Evolutionary conservation across 2,797 vertebrate genomes (phyloP).

Genomic region (Anolis apletophallus): DNA sequence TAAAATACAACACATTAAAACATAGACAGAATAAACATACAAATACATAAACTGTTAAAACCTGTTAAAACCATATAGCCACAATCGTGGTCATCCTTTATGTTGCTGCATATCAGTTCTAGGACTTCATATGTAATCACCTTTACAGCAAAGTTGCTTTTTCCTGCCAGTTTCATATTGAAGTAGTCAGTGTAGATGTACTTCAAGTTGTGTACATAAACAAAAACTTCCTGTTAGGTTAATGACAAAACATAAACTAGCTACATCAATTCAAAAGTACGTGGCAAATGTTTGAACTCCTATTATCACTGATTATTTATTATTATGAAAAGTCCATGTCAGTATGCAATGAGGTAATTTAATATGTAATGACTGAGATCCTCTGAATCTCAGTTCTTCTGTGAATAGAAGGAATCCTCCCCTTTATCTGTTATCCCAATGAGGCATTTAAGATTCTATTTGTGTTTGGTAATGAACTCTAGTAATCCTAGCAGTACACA

Average conservation of each 20-base stretch:
- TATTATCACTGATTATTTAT: background rate
- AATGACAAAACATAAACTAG: background rate
- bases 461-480: constrained; percentile 2
- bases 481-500: constrained; percentile 18
- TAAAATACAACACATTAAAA: too few relatives aligned
- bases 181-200: too few relatives aligned
- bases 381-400: background rate
- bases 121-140: too few relatives aligned
- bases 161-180: too few relatives aligned
- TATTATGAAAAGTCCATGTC: constrained; percentile 42
- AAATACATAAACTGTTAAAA: too few relatives aligned
- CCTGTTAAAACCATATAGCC: too few relatives aligned
- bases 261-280: background rate
- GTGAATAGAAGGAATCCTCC: background rate
- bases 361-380: background rate
- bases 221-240: background rate
- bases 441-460: background rate
- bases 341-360: constrained; percentile 9
- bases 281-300: background rate
- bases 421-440: background rate
- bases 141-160: too few relatives aligned
- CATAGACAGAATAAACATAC: too few relatives aligned
- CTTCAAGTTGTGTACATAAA: too few relatives aligned
- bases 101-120: too few relatives aligned
- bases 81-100: too few relatives aligned